phyloP scores from a whole-genome alignment of 1,140 invertebrate genomes.

The Ericerus pela region DNA sequence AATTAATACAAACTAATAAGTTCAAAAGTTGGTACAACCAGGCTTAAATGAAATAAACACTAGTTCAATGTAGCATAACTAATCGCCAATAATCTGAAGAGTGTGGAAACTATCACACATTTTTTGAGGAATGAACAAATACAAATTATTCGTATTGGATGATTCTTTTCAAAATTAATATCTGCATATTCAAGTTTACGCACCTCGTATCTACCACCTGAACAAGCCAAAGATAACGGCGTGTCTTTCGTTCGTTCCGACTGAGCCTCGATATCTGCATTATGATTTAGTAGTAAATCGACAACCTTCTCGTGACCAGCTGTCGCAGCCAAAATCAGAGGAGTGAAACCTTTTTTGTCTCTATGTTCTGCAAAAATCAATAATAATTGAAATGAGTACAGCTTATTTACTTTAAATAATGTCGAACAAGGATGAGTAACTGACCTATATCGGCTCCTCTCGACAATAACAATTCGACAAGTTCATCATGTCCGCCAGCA shows the following conservation, averaged over 20 bases:
- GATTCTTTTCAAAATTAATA: constrained; percentile 1
- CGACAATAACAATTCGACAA: constrained; percentile 77
- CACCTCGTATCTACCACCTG: constrained; percentile 84
- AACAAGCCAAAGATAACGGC: constrained; percentile 91
- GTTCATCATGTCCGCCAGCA: constrained; percentile 89
- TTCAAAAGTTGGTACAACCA: too few species aligned
- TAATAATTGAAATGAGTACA: constrained; percentile 19
- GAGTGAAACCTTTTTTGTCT: constrained; percentile 98
- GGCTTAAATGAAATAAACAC: too few species aligned
- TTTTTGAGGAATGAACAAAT: too few species aligned
- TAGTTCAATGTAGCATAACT: too few species aligned
- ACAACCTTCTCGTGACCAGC: constrained; percentile 92
- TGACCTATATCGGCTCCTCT: constrained; percentile 70
- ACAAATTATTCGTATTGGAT: background rate
- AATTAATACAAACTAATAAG: too few species aligned
- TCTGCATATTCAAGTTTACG: background rate
- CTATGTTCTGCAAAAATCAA: constrained; percentile 55
- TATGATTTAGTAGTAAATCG: constrained; percentile 80
- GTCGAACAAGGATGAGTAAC: constrained; percentile 30
- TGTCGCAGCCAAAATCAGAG: constrained; percentile 89
- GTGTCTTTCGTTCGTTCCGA: constrained; percentile 98
- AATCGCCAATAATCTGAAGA: too few species aligned
- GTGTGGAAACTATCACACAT: too few species aligned
- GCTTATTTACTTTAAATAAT: background rate
- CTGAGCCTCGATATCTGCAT: constrained; percentile 93